Conservation (phyloP, 2,888 invertebrate species). For the Ceriagrion tenellum region DNA sequence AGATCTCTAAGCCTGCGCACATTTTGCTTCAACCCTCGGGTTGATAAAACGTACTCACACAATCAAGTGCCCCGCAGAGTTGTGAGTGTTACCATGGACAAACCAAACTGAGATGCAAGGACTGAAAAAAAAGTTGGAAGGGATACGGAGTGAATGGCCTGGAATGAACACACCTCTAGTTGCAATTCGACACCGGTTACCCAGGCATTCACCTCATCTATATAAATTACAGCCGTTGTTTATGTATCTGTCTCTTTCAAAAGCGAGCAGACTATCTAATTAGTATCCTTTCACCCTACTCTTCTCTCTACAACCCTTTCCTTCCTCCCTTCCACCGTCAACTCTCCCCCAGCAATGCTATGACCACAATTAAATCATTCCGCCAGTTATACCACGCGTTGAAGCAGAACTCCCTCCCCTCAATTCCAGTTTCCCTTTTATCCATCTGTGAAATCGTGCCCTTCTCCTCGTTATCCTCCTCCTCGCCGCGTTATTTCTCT, state of each 20-base stretch:
- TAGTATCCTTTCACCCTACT: not conserved
- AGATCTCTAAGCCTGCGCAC: no score
- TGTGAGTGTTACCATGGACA: not conserved
- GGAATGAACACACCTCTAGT: not conserved
- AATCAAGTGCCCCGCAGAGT: not conserved
- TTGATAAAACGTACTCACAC: no score
- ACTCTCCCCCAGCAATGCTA: not conserved
- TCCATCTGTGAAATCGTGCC: not conserved
- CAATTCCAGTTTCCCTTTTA: not conserved
- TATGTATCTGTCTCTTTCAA: not conserved
- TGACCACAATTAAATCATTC: constrained; percentile 12
- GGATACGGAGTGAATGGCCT: no score
- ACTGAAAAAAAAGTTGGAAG: no score
- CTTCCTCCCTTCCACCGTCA: not conserved
- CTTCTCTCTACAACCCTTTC: no score
- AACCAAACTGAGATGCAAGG: no score
- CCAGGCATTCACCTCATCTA: not conserved
- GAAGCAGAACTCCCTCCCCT: not conserved
- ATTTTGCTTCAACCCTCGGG: no score
- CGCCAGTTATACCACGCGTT: not conserved
- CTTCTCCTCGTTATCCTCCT: not conserved
- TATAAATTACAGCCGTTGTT: not conserved
- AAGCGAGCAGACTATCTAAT: not conserved
- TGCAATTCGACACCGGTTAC: constrained; percentile 6
- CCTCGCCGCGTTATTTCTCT: not conserved